A percentile compares a stretch with the other conserved stretches of the same genome.
phyloP scores from a whole-genome alignment of 2,113 vertebrate species.

The Melanotaenia duboulayi region DNA sequence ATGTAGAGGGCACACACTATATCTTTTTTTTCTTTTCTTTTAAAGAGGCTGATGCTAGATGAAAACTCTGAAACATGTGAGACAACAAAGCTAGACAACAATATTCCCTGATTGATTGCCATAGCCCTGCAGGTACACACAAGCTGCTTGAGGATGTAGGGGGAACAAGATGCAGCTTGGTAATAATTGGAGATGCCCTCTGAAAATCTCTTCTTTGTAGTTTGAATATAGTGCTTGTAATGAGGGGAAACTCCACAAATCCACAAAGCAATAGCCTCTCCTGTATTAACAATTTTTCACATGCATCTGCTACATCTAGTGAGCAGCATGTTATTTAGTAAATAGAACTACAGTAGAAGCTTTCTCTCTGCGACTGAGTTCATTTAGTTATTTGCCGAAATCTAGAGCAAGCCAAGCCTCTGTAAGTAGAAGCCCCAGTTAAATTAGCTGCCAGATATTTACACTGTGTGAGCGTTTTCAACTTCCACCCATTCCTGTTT shows the following conservation, averaged over 20 bases:
- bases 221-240: constrained; percentile 51
- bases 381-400: constrained; percentile 33
- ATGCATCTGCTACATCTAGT: constrained; percentile 1
- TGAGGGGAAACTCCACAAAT: constrained; percentile 38
- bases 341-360: constrained; percentile 39
- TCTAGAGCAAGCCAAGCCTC: constrained; percentile 8
- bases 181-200: constrained; percentile 40
- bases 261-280: constrained; percentile 31
- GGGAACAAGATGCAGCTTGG: constrained; percentile 24
- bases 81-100: constrained; percentile 43
- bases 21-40: constrained; percentile 7
- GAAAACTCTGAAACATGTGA: constrained; percentile 38
- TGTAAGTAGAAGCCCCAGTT: constrained; percentile 54
- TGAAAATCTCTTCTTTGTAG: constrained; percentile 48
- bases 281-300: constrained; percentile 18
- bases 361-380: constrained; percentile 29
- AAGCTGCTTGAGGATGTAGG: constrained; percentile 19
- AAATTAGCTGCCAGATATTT: constrained; percentile 52
- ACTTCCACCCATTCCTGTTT: constrained; percentile 36
- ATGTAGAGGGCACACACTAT: constrained; percentile 27
- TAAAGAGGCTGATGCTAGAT: constrained; percentile 32
- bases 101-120: constrained; percentile 43
- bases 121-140: constrained; percentile 44
- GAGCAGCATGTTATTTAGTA: constrained; percentile 9
- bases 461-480: constrained; percentile 33